Evolutionary conservation across 2,888 invertebrate species (phyloP).

Genomic region (Leucophenga montana): DNA sequence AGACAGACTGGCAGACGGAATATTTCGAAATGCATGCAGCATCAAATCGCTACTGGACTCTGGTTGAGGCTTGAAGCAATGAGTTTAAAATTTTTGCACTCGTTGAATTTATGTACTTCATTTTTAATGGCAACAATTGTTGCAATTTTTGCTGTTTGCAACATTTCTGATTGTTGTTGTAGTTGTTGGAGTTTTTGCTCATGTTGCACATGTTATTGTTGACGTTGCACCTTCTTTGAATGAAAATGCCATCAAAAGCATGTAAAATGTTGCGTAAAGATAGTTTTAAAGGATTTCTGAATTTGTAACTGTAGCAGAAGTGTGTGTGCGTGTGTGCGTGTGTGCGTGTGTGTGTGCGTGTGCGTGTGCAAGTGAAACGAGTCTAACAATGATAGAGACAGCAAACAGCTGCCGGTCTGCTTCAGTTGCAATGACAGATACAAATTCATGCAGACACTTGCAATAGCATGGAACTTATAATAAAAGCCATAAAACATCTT

Average conservation of each 20-base stretch:
- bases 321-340: too few relatives aligned
- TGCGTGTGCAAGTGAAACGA: background rate
- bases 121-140: background rate
- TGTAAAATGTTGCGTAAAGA: constrained; percentile 56
- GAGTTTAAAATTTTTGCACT: constrained; percentile 2
- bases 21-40: background rate
- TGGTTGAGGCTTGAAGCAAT: background rate
- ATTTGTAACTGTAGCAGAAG: too few relatives aligned
- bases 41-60: background rate
- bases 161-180: constrained; percentile 17
- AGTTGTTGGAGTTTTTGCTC: constrained; percentile 25
- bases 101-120: background rate
- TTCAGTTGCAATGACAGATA: too few relatives aligned
- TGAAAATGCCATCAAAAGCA: constrained; percentile 55
- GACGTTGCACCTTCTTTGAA: constrained; percentile 61
- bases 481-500: background rate
- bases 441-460: too few relatives aligned
- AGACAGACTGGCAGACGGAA: background rate
- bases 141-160: background rate
- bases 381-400: constrained; percentile 5
- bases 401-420: background rate
- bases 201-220: constrained; percentile 51
- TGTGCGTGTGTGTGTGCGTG: too few relatives aligned
- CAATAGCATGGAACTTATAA: too few relatives aligned
- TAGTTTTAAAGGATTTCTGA: constrained; percentile 47